Base-by-base conservation (phyloP, 1,140 invertebrate genomes). In the Formica selysi region DNA sequence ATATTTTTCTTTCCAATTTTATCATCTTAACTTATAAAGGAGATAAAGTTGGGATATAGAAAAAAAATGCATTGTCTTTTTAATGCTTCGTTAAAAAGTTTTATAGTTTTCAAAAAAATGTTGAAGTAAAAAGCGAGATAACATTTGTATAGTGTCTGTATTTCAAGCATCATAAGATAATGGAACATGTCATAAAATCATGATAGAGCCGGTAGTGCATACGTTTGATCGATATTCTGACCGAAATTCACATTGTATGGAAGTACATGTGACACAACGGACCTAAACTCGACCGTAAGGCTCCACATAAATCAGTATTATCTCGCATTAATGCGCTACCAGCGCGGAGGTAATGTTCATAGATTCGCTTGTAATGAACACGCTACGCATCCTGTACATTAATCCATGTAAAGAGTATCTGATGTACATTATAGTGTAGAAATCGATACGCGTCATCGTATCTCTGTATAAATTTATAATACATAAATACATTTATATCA, bases 291-390 rank as follows among this genome's bases (percentile, higher is more conserved):
- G 26, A 62, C 68, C 38, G 68, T 83, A 83, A 83, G 68, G 79
- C 68, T 73, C 57, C 68, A 62, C 79, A 83, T 83, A 83, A 74
- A 83, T 83, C 79, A 83, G 79, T 74, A 83, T 83, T 74, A 83
- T 83, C 79, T 83, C 79, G 68, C 68, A 83, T 83, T 83, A 83
- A 83, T 83, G 79, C 79, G 54, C 79, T 83, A 83, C 79, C 11
- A 83, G 79, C 57, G 68, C 68, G 54, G 36, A 32, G 68, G 68
- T 83, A 83, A 74, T 83, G 79, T 83, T 83, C 79, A 83, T 74
- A 83, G 79, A 83, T 83, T 62, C 54, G 68, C 79, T 62, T 74
- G 79, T 83, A 83, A 83, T 83, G 79, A 83, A 83, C 79, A 83
- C 19, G 38, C 26, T 61, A 83, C 79, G 68, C 79, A 74, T 83